Evolutionary conservation across 2,113 vertebrate species (phyloP).

Genomic region (Ondatra zibethicus): DNA sequence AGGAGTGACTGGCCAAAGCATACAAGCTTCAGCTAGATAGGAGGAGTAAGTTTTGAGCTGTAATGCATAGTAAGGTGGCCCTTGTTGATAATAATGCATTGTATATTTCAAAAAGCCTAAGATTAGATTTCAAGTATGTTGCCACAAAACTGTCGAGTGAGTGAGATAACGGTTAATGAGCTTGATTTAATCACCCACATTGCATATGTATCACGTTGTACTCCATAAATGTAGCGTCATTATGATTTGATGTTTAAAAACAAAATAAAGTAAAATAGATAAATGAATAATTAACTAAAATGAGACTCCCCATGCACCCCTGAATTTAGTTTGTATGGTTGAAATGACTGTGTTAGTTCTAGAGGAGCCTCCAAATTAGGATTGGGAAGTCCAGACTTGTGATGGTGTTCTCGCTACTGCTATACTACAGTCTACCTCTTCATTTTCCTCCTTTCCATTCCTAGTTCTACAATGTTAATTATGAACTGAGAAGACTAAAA

Average conservation of each 20-base stretch:
- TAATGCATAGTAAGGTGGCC: neutral
- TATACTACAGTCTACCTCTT: neutral
- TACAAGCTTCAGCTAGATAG: neutral
- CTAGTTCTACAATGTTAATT: neutral
- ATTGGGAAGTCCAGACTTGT: neutral
- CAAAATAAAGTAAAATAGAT: neutral
- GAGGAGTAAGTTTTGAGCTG: neutral
- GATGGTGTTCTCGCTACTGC: neutral
- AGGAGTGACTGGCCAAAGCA: neutral
- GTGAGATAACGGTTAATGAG: neutral
- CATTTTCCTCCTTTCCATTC: neutral
- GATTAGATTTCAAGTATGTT: neutral
- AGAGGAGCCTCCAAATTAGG: neutral
- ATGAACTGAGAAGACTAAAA: slow-evolving; percentile 39
- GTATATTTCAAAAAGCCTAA: neutral
- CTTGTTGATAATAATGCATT: neutral
- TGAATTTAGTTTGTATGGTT: neutral
- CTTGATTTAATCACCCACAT: slow-evolving; percentile 1
- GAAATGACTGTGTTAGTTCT: slow-evolving; percentile 2
- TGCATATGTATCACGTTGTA: neutral
- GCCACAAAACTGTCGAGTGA: neutral
- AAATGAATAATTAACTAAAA: neutral
- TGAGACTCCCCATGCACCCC: neutral
- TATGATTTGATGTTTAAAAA: neutral
- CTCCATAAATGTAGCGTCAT: neutral